A percentile compares a stretch with the other conserved stretches of the same genome.
phyloP scores from a whole-genome alignment of 2,888 invertebrate genomes.

The Keiferia lycopersicella region DNA sequence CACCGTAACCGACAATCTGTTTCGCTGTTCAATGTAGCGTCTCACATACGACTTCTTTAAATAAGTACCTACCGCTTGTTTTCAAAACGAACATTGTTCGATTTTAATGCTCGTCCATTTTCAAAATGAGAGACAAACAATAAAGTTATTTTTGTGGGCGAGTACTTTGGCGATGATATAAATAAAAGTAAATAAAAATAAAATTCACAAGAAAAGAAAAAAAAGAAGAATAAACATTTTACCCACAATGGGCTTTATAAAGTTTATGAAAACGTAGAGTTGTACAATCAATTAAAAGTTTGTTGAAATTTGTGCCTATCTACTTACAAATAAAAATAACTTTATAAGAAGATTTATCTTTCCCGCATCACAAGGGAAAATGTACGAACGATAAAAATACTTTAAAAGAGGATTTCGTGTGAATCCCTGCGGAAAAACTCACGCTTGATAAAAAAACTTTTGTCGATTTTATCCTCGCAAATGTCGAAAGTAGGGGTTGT shows the following conservation, averaged over 20 bases:
- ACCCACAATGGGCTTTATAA: background rate
- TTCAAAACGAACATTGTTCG: background rate
- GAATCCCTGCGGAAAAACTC: constrained; percentile 6
- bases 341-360: constrained; percentile 3
- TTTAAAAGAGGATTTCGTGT: background rate
- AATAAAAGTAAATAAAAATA: background rate
- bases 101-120: constrained; percentile 6
- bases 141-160: background rate
- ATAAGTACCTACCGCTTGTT: background rate
- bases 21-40: background rate
- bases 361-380: background rate
- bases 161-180: background rate
- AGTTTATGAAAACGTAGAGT: background rate
- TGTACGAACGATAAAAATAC: constrained; percentile 4
- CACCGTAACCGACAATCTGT: constrained; percentile 1
- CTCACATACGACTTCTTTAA: background rate
- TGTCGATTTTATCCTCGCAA: background rate
- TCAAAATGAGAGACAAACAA: background rate
- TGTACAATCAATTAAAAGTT: background rate
- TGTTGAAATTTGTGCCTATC: background rate
- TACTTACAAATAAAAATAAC: background rate
- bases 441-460: background rate
- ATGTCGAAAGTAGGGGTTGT: background rate
- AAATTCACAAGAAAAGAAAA: background rate
- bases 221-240: background rate